Evolutionary conservation across 2,113 vertebrate species (phyloP).

Genomic region (Hippolais icterina): DNA sequence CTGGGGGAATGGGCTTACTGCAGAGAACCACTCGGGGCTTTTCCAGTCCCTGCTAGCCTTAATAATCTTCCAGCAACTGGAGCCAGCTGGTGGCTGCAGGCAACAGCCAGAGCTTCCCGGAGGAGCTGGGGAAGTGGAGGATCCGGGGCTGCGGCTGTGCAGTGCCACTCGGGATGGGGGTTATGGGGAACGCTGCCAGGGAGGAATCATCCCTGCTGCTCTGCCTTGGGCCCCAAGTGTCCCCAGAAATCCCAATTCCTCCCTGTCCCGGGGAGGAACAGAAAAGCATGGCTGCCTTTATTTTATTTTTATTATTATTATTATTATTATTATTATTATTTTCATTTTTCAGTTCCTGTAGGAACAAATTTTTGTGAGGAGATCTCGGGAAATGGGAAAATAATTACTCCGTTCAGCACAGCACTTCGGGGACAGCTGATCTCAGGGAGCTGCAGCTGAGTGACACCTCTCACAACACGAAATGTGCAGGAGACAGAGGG

Average conservation of each 20-base stretch:
- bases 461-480: not conserved
- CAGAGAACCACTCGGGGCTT: not conserved
- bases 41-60: not conserved
- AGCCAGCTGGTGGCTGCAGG: not conserved
- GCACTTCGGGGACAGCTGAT: not conserved
- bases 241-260: not conserved
- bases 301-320: too few species aligned
- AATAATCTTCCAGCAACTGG: not conserved
- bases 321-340: not conserved
- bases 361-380: not conserved
- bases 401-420: not conserved
- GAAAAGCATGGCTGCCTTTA: not conserved
- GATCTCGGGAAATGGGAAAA: not conserved
- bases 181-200: accelerated
- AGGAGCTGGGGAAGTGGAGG: accelerated
- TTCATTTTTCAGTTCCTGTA: accelerated
- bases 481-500: not conserved
- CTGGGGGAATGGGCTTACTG: not conserved
- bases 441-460: not conserved
- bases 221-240: accelerated
- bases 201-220: not conserved
- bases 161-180: not conserved
- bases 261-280: not conserved
- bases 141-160: not conserved
- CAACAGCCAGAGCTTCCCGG: not conserved